Evolutionary conservation across 2,888 invertebrate species (phyloP), one percentile per base, ranked within the genome.

Genomic region (Conistra vaccinii): DNA sequence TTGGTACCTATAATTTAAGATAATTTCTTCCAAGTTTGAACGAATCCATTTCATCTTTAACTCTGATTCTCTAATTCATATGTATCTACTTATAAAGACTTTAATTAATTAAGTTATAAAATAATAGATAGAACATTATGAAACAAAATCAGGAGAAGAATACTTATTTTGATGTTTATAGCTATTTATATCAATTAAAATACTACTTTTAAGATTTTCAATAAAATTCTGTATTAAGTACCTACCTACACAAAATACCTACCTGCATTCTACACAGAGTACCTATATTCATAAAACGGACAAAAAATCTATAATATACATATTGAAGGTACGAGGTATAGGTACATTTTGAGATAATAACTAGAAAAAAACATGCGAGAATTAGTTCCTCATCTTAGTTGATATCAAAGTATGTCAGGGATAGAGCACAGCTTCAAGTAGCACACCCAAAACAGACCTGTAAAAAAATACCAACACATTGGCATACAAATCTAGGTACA

Each of bases 351-450:
- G 6, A 20, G 20, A 48, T 48, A 48, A 48, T 45, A 48, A 48
- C 23, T 51, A n/a, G 23, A n/a, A 51, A 51, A 51, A n/a, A 32
- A 45, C 26, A 48, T 35, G 17, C 26, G 26, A 58, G 48, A 48
- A 26, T 39, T 23, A 39, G 45, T 45, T 48, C 35, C 26, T 69
- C 32, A 23, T n/a, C n/a, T n/a, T n/a, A n/a, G n/a, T n/a, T n/a
- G n/a, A n/a, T n/a, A n/a, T n/a, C 48, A 42, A 63, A 26, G 12
- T 55, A 17, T 17, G 42, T 4, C 10, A 5, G 17, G 58, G 48
- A 14, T 17, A 10, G 39, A 10, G 32, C 75, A 75, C 12, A 65
- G 6, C 65, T 75, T 75, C 3, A 60, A 10, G n/a, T 42, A 42
- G 39, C 75, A 65, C 6, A 60, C 1, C 29, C 7, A 65, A 9